Base-by-base conservation (phyloP, 2,888 invertebrate genomes). In the Caenorhabditis parvicauda region DNA sequence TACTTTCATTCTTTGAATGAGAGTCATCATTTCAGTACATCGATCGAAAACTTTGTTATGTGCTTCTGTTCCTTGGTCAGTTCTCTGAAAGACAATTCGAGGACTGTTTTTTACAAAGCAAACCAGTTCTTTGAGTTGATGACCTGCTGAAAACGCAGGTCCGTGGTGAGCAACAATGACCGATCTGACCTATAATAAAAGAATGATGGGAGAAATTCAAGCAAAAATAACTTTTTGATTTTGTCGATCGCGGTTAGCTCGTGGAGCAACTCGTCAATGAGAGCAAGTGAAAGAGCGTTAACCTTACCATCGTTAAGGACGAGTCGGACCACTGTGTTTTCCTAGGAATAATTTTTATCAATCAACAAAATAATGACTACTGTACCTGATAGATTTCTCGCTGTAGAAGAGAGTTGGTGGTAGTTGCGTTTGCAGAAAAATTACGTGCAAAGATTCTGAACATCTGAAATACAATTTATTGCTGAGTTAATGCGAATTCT, bases 71-170 rank as follows among this genome's bases (percentile, higher is more conserved):
- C 83, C 83, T n/a, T 72, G 70, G 44, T 77, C 76, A 25, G 81
- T 71, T 32, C 85, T 85, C 87, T 87, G 72, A 41, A 65, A 48
- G 6, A 32, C 3, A 9, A 49, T 55, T 29, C 32, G 9, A 47
- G 39, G 54, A 46, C 7, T n/a, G n/a, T n/a, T n/a, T n/a, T n/a
- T n/a, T n/a, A n/a, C n/a, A n/a, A n/a, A n/a, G 42, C 46, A 22
- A 42, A 91, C 91, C 84, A 95, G 84, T 85, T 96, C 93, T 83
- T 91, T 92, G 12, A 96, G 86, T 84, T 95, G 91, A 82, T 96
- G 95, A 0, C 96, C 95, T 3, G 93, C 89, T n/a, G 92, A 93
- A 84, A 93, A 96, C 1, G 93, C 88, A 54, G 88, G 88, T 2
- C 92, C 92, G 63, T 88, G 87, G 0, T 88, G 87, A 51, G 88